Evolutionary conservation across 37 sponge, comb jelly and placozoan genomes (phyloP), one percentile per base, ranked within the genome.

Genomic region (Tethya wilhelma): DNA sequence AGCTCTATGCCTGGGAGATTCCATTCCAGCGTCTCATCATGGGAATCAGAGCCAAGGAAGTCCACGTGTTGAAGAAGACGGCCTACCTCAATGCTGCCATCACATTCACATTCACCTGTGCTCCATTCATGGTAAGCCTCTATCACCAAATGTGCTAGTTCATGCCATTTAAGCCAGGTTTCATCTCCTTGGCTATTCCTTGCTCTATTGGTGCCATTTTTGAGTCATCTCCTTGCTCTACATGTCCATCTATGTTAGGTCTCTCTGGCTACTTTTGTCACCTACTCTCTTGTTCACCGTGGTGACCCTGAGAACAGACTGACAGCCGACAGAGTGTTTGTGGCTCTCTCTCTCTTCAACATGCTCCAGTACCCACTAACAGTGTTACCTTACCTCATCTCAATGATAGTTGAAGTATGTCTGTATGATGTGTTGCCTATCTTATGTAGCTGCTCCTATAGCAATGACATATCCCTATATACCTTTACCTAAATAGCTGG

Each of bases 1-100:
- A 98, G 70, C 73, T 98, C 69, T 98, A 98, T 76, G 96, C 96
- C 4, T 98, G 99, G 99, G 99, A 98, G 85, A 67, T 85, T 11
- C 86, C 87, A 38, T 89, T 88, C 66, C 65, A 83, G 65, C 69
- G 79, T 22, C 78, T 79, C 32, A 83, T 98, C 20, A 67, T 79
- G 45, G 79, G 67, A 8, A 85, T 96, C 29, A 68, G 99, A 26
- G 38, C 40, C 0, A 33, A 76, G 29, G 99, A 98, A 39, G 58
- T 98, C 75, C 58, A 64, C 17, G 75, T 85, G 23, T 56, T 98
- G 56, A 84, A 56, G 67, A 66, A 71, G 9, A 45, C 79, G 34
- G 83, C 92, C 26, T 86, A 81, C 74, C 90, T 93, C 40, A 69
- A 38, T 67, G 90, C 97, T 64, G 81, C 79, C 29, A 49, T 78